Evolutionary conservation across 2,797 vertebrate species (phyloP), one percentile per base, ranked within the genome.

Genomic region (Balearica regulorum): DNA sequence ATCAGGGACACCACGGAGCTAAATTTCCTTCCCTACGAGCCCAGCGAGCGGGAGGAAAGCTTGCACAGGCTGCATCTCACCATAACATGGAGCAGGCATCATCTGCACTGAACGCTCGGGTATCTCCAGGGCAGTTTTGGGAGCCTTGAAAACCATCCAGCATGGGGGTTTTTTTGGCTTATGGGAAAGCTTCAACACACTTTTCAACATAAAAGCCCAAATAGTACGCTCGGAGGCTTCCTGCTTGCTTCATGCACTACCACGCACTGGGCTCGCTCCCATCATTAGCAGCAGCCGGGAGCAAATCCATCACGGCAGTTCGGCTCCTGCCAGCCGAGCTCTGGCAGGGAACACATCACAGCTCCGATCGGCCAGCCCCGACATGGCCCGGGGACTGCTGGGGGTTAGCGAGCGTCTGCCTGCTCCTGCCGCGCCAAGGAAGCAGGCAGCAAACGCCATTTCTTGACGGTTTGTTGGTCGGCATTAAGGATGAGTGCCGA

Each of bases 371-470:
- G 51, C 51, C 60, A 60, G 19, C 41, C 65, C 33, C 1, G 9
- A 11, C 44, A 64, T 0, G 0, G 37, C 39, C 77, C 5, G 1
- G 43, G 79, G 75, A 37, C 26, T 1, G 2, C 64, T 28, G 75
- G 25, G 20, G 54, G 22, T 16, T 24, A 55, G 68, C n/a, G 58
- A 41, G 35, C 22, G 26, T 43, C 76, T 73, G 71, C 68, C 54
- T 51, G 71, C 82, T 78, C 66, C 79, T 66, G 58, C 65, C 2
- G 7, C 4, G 26, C 55, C 0, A 0, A 70, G 39, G 55, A 70
- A 49, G 55, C 12, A 35, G 28, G 31, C 81, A 84, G 78, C 26
- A 37, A 66, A 14, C 41, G 39, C 81, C 5, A 0, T 11, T 28
- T 83, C 65, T 54, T 17, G 48, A 35, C 6, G 49, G 39, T 37